phyloP scores from a whole-genome alignment of 2,888 invertebrate species.

The Scaptomyza flava region DNA sequence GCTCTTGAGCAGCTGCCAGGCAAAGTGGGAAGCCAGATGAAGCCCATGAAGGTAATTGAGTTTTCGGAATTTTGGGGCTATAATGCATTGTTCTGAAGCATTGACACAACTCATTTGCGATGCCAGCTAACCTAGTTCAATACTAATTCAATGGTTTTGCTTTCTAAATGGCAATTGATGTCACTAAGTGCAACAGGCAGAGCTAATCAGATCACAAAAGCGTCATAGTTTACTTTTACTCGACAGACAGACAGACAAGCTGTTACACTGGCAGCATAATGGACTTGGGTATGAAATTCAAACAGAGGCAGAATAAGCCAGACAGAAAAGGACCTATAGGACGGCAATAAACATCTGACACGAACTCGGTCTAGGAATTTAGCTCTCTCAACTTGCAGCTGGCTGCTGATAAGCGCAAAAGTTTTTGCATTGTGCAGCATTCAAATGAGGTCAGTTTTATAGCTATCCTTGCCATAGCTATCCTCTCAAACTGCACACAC shows the following conservation, averaged over 20 bases:
- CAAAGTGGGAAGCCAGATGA: constrained; percentile 4
- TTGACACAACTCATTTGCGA: constrained; percentile 18
- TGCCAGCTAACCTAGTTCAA: not conserved
- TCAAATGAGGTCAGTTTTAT: constrained; percentile 58
- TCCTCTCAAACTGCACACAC: not conserved
- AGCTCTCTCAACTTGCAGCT: constrained; percentile 34
- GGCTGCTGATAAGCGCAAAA: constrained; percentile 63
- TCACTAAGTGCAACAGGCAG: constrained; percentile 26
- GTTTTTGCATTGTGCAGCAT: constrained; percentile 55
- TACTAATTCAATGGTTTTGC: not conserved
- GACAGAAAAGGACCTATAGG: constrained; percentile 3
- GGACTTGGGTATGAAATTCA: constrained; percentile 38
- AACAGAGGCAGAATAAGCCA: constrained; percentile 9
- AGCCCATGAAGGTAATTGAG: not conserved
- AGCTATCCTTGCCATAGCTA: not conserved
- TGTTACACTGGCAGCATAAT: constrained; percentile 10
- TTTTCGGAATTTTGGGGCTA: not conserved
- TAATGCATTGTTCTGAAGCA: not conserved
- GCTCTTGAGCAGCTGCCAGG: not conserved
- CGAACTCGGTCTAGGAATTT: not conserved
- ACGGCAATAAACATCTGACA: not conserved
- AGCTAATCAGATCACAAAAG: constrained; percentile 59
- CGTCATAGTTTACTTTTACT: constrained; percentile 26
- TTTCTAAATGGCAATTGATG: constrained; percentile 46
- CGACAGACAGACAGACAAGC: constrained; percentile 15